A percentile compares a stretch with the other conserved stretches of the same genome.
Evolutionary conservation across 1,140 invertebrate genomes (phyloP).

Genomic region (Dendroctonus valens): DNA sequence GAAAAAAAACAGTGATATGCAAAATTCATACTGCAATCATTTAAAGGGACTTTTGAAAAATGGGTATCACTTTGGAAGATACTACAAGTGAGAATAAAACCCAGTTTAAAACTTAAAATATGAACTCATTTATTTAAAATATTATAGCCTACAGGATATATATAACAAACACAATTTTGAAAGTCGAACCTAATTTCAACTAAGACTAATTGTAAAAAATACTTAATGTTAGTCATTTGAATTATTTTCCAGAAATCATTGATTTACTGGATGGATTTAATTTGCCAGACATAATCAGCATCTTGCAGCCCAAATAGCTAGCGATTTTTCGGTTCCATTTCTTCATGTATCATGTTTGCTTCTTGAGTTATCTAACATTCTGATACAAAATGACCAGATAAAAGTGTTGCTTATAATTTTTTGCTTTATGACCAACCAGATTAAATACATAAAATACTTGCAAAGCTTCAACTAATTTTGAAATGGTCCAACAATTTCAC

Average conservation of each 20-base stretch:
- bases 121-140: conserved; percentile 50
- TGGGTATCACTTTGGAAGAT: too few species aligned
- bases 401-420: too few species aligned
- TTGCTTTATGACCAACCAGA: too few species aligned
- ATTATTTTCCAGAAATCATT: conserved; percentile 36
- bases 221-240: conserved; percentile 43
- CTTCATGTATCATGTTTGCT: too few species aligned
- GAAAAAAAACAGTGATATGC: too few species aligned
- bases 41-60: too few species aligned
- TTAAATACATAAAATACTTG: too few species aligned
- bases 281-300: conserved; percentile 21
- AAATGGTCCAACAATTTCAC: conserved; percentile 27
- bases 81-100: neutral
- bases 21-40: too few species aligned
- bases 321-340: too few species aligned
- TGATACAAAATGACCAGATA: too few species aligned
- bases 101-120: conserved; percentile 46
- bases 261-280: conserved; percentile 5
- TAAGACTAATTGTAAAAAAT: conserved; percentile 43
- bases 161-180: conserved; percentile 48
- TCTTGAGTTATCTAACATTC: too few species aligned
- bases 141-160: conserved; percentile 40
- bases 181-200: conserved; percentile 35
- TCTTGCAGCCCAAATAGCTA: neutral
- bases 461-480: conserved; percentile 3